Base-by-base conservation (phyloP, 2,113 vertebrate genomes). In the Leptocoma aspasia region DNA sequence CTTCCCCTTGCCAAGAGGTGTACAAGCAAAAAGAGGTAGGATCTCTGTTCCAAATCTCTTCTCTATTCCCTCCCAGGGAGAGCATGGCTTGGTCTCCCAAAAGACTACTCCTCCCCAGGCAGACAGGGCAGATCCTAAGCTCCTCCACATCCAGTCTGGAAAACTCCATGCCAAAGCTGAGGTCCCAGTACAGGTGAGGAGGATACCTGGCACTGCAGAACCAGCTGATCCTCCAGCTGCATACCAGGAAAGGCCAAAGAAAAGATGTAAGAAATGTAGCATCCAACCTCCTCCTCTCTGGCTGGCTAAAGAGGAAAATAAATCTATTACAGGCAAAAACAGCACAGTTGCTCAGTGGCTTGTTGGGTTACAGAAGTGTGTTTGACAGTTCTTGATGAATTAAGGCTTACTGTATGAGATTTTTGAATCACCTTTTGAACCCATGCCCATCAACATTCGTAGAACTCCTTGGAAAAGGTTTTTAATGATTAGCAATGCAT, bases 181-280 rank as follows among this genome's bases (percentile, higher is more conserved):
- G 10, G 8, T 76, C 24, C 8, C 61, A 80, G 53, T 10, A 9
- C 13, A 49, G 22, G 24, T 52, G 49, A 10, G 20, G 28, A 65
- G 5, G 6, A 13, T 7, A 42, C 3, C 24, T 39, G 69, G 16
- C 5, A 47, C 30, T 78, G 53, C 18, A 5, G 31, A 35, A 37
- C 18, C 49, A 63, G 28, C 8, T 0, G 0, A 3, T 84, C 9
- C 26, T 90, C 47, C 66, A 80, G 21, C 24, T 87, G 72, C 17
- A 37, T 12, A 24, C 5, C 3, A 0, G 2, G 1, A 72, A 16
- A 54, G 5, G 27, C 19, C 15, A 77, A 64, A 20, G 53, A 37
- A 82, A 42, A 52, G 11, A 31, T 17, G 2, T 37, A 52, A 52
- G 47, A 52, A 18, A 8, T 6, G 7, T 3, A 73, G 9, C 11